Base-by-base conservation (phyloP, 2,888 invertebrate genomes). In the Drosophila kokeensis region DNA sequence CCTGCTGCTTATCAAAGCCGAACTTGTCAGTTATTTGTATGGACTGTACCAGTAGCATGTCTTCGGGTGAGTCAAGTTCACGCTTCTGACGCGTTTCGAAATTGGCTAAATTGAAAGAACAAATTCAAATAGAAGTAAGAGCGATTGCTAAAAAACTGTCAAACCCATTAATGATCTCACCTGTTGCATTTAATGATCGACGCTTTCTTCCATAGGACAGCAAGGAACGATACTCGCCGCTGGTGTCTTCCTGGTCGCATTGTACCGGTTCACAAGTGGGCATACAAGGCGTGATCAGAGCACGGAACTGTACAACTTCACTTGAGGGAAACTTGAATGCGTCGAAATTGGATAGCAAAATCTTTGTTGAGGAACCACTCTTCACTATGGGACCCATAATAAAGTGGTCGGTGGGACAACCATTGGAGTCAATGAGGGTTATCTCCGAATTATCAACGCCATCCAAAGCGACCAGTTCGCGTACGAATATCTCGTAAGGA, bases 241-340 rank as follows among this genome's bases (percentile, higher is more conserved):
- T 96, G 59, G 96, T 95, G 89, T 97, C 97, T 89, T 96, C 95
- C 86, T 96, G 95, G 89, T 97, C 97, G 92, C 98, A 98, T 91
- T 97, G 97, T 13, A 98, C 97, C 11, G 98, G 98, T 92, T 98
- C 97, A 93, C 98, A 98, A 50, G 96, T 95, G 30, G 98, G 98
- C 96, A 98, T 96, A 93, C 98, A 98, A 0, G 98, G 98, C 4
- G 98, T 98, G 45, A 98, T 98, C 90, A 98, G 93, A n/a, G 98
- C 98, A 76, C 98, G 96, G 96, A 98, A 98, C 92, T 98, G 98
- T 2, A 98, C 98, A 53, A 98, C 96, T 92, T 98, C 98, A 18
- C 98, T 98, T 58, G 98, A 98, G 50, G 98, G 98, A 94, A 98
- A 98, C 93, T 98, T 98, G 95, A 98, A 98, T 42, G 98, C 98